Evolutionary conservation across 2,113 vertebrate genomes (phyloP), one percentile per base, ranked within the genome.

Genomic region (Egretta garzetta): DNA sequence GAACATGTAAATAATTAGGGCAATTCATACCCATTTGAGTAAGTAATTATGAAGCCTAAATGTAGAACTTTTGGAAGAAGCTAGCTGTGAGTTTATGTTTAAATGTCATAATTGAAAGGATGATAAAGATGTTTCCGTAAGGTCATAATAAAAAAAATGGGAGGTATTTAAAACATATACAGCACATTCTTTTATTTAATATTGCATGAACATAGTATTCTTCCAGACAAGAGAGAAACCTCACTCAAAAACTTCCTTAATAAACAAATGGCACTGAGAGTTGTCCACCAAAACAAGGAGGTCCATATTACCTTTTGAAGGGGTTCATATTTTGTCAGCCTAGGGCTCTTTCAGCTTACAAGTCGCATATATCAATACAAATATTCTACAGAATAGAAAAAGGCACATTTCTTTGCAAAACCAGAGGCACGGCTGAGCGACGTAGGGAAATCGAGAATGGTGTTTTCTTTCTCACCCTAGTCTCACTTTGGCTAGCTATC

Each of bases 401-500:
- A 71, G 14, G 8, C 28, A 59, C 1, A 3, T 84, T 70, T 59
- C 30, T 45, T 45, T 77, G 41, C 45, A 84, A 84, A 86, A 89
- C 49, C 4, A 27, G 32, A 86, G 55, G 41, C 10, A 20, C 7
- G 12, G 45, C 16, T 3, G 3, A 86, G 27, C 0, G 0, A 84
- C 11, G 21, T 58, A 74, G 16, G 49, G 41, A 80, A 68, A 68
- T 58, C 7, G 18, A 28, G 22, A 66, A 84, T 11, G 35, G 10
- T 41, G 21, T 9, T 39, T 90, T 71, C 37, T 77, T 91, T 56
- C 58, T 45, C 45, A 37, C 24, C 58, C 16, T n/a, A 67, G 59
- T 71, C 22, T 70, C 64, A 72, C 19, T 84, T 24, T 49, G 35
- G 24, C 45, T 80, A 60, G 26, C 35, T 81, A 71, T 55, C 45